These are phyloP conservation scores for Smutsia temminckii DNA, from an alignment of 2,797 vertebrate species.

Conservation along the genomic window DNA sequence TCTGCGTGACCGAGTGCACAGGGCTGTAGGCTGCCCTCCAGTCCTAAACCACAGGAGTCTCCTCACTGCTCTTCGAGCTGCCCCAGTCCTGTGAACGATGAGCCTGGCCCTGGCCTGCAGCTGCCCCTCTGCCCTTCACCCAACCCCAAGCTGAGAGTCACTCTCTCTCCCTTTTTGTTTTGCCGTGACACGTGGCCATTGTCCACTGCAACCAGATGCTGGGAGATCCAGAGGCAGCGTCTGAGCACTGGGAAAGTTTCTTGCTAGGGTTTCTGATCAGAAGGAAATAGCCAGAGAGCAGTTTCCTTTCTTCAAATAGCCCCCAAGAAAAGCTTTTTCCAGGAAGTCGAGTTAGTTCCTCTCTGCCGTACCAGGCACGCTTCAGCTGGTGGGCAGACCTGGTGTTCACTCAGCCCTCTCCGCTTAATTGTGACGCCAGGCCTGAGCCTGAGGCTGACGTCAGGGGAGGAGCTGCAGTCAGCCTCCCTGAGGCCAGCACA, in stretches of 20 bases:
- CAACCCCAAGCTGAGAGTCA: background rate
- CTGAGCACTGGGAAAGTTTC: background rate
- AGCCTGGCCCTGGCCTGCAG: background rate
- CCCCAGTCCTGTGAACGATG: background rate
- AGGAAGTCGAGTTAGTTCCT: background rate
- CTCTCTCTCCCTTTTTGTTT: background rate
- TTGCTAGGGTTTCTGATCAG: background rate
- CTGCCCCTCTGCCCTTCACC: background rate
- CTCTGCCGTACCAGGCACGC: background rate
- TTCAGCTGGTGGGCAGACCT: background rate
- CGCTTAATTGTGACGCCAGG: background rate
- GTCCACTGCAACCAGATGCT: background rate
- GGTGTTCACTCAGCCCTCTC: background rate
- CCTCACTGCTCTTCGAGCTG: background rate
- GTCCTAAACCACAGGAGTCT: rapidly evolving
- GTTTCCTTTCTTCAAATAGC: background rate
- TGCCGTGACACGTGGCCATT: background rate
- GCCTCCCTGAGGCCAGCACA: background rate
- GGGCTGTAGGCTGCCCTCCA: background rate
- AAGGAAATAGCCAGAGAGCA: background rate
- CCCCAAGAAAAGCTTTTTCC: background rate
- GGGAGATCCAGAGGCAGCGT: background rate
- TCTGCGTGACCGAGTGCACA: background rate
- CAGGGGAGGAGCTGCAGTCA: background rate
- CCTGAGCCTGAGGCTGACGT: background rate